Percentiles rank a stretch among this genome's conserved stretches.
Evolutionary conservation across 2,888 invertebrate species (phyloP).

Genomic region (Zaprionus bogoriensis): DNA sequence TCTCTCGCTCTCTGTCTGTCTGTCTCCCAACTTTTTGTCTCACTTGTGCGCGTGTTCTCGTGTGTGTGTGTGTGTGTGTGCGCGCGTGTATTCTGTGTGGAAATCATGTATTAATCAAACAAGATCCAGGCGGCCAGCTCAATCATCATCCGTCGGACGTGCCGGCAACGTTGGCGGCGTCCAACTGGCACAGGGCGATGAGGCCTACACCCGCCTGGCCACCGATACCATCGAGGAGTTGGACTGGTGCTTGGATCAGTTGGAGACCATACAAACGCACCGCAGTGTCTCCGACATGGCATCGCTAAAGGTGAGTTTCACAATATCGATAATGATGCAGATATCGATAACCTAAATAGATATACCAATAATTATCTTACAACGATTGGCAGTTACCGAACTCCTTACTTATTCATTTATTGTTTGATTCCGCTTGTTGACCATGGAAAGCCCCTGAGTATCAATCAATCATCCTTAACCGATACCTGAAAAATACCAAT

Average conservation of each 20-base stretch:
- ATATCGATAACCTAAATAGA: neutral
- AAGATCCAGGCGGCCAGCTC: slow-evolving; percentile 83
- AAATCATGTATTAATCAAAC: slow-evolving; percentile 79
- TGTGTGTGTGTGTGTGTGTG: slow-evolving; percentile 42
- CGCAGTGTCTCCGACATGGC: slow-evolving; percentile 99
- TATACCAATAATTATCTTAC: neutral
- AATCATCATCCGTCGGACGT: slow-evolving; percentile 80
- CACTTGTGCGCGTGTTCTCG: slow-evolving; percentile 29
- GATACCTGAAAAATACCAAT: no score
- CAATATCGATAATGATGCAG: neutral
- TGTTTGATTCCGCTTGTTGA: no score
- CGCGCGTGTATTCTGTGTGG: slow-evolving; percentile 50
- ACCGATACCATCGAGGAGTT: slow-evolving; percentile 98
- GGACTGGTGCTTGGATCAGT: slow-evolving; percentile 99
- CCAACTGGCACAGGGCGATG: slow-evolving; percentile 86
- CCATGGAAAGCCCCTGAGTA: no score
- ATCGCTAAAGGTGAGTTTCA: slow-evolving; percentile 93
- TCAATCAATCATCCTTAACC: no score
- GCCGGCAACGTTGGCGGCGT: slow-evolving; percentile 81
- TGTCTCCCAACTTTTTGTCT: slow-evolving; percentile 4
- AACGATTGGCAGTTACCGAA: no score
- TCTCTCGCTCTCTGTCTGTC: slow-evolving; percentile 7
- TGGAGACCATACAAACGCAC: slow-evolving; percentile 99
- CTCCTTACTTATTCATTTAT: no score
- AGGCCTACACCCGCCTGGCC: slow-evolving; percentile 95